Base-by-base conservation (phyloP, 2,888 invertebrate genomes). In the Asteroscopus sphinx region DNA sequence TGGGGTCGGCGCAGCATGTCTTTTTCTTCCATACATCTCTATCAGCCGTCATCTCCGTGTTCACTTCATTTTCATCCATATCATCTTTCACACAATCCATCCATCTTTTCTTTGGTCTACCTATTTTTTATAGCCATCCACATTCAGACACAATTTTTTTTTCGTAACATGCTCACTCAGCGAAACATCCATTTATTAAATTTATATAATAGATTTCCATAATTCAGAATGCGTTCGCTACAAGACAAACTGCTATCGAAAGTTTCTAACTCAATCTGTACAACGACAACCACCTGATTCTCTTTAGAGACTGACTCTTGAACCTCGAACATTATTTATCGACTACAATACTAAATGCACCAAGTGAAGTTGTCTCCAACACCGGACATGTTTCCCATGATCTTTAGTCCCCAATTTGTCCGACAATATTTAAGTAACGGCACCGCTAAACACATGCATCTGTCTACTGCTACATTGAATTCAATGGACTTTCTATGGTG, bases 401-500 rank as follows among this genome's bases (percentile, higher is more conserved):
- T 69, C 66, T 70, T 70, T 61, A 60, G 17, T 61, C 76, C 56
- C 33, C 69, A 69, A 76, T 76, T 76, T 77, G 76, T 77, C 75
- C 30, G 36, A 68, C 75, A 71, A 70, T 73, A 66, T 70, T 41
- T 48, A 46, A 46, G 9, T 74, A 76, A 76, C 77, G 76, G 76
- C 53, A 60, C 56, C 7, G 51, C 47, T 63, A 59, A 76, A 76
- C 76, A 74, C 47, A 77, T 76, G 77, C 72, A 74, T 68, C 58
- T 77, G 72, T 75, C 76, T 40, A 47, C 42, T 47, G 42, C 7
- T 56, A 63, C 63, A 74, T 69, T 68, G 57, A 72, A 76, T 76
- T 75, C 56, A 76, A 75, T 77, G 42, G 73, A 65, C 66, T 75
- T 72, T 77, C 77, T 77, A 73, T 76, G 57, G 75, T 65, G 30